Evolutionary conservation across 2,113 vertebrate genomes (phyloP), one percentile per base, ranked within the genome.

Genomic region (Leptosomus discolor): DNA sequence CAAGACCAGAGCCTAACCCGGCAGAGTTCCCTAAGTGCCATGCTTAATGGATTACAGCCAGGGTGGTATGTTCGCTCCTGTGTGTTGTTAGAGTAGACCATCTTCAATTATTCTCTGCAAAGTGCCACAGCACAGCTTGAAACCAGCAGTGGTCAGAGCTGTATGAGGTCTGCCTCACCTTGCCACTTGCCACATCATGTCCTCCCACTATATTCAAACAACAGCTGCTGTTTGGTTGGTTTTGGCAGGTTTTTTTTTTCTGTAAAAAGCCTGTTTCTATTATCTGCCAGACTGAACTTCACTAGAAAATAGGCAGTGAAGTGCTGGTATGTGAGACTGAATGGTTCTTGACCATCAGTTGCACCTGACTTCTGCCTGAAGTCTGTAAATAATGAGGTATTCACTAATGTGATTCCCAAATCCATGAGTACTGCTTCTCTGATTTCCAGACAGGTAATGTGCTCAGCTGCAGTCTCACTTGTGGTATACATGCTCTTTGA

Each of bases 401-500:
- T 73, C 23, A 7, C 34, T 53, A 30, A n/a, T 19, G 11, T 46
- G n/a, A 24, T 48, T 85, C 53, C n/a, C 32, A 80, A 39, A 26
- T 69, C 32, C 36, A 68, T 26, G 20, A 45, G 67, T 61, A 36
- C n/a, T n/a, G 27, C 58, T 61, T 41, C 63, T 61, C 68, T 80
- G 21, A n/a, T 70, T 61, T 12, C 68, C 45, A 64, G 69, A 18
- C 69, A 39, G 36, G 50, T 37, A 19, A 20, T 2, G 17, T 80
- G 36, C 43, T 64, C 24, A 12, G 69, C 56, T 51, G 43, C 21
- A 17, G 29, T 74, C 46, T n/a, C 13, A 20, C 67, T 9, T 65
- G 30, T 0, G 0, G 15, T 29, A 9, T 15, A 14, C 3, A 1
- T 21, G 54, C 7, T 69, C 17, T 39, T 36, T 51, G 56, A 80